Evolutionary conservation across 2,113 vertebrate genomes (phyloP).

Genomic region (Tachysurus vachellii): DNA sequence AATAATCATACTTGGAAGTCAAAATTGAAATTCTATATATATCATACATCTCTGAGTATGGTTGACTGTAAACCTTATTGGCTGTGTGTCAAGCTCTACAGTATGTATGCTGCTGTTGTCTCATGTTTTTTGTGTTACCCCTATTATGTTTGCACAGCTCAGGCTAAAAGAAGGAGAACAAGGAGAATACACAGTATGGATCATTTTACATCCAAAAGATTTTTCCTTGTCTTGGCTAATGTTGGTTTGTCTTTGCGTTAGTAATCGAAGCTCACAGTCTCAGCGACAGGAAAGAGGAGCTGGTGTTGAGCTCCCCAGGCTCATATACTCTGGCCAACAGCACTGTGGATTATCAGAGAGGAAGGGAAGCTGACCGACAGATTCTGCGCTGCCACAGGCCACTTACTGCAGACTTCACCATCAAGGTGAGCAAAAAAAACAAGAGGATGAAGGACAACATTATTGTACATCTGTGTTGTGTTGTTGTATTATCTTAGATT

Average conservation of each 20-base stretch:
- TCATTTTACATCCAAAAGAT: neutral
- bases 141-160: neutral
- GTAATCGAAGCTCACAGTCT: constrained; percentile 86
- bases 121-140: neutral
- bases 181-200: neutral
- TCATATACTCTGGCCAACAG: constrained; percentile 81
- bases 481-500: neutral
- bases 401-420: constrained; percentile 83
- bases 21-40: neutral
- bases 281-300: constrained; percentile 79
- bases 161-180: too few relatives aligned
- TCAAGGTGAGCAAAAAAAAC: constrained; percentile 79
- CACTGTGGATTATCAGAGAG: constrained; percentile 83
- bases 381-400: constrained; percentile 81
- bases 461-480: neutral
- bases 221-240: neutral
- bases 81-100: neutral
- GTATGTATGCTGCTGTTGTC: neutral
- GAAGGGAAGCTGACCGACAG: constrained; percentile 76
- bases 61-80: neutral
- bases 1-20: neutral
- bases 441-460: too few relatives aligned
- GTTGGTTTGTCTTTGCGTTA: constrained; percentile 57
- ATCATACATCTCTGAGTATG: neutral
- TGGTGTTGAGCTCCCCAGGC: constrained; percentile 75